These are phyloP conservation scores for Lasioglossum calceatum DNA, from an alignment of 2,888 invertebrate species.

Conservation along the genomic window DNA sequence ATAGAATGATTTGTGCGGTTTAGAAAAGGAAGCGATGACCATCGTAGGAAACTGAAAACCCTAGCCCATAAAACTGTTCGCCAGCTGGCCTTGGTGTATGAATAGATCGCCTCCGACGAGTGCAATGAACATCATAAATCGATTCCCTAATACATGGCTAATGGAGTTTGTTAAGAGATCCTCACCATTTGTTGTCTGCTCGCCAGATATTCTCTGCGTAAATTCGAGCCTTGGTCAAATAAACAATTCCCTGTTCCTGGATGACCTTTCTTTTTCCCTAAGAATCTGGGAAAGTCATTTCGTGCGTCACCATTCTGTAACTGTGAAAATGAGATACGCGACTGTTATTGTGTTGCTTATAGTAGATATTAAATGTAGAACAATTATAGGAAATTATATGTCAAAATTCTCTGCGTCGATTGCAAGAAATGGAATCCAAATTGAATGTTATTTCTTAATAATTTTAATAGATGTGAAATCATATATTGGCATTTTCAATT, in stretches of 20 bases:
- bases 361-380: too few relatives aligned
- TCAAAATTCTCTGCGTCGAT: too few relatives aligned
- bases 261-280: neutral
- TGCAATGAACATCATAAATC: conserved; percentile 73
- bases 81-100: conserved; percentile 80
- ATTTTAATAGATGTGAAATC: too few relatives aligned
- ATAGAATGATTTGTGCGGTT: conserved; percentile 26
- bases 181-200: conserved; percentile 22
- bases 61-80: conserved; percentile 52
- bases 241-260: neutral
- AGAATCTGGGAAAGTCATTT: neutral
- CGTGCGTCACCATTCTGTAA: neutral
- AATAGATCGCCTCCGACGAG: conserved; percentile 80
- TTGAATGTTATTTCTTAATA: too few relatives aligned
- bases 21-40: conserved; percentile 60
- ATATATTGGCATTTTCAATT: too few relatives aligned
- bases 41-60: conserved; percentile 61
- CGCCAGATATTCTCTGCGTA: neutral
- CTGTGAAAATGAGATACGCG: too few relatives aligned
- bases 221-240: neutral
- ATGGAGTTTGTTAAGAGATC: conserved; percentile 28
- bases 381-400: too few relatives aligned
- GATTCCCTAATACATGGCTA: conserved; percentile 5
- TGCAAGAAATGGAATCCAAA: too few relatives aligned
- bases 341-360: too few relatives aligned